phyloP scores from a whole-genome alignment of 2,113 vertebrate genomes.

The Embiotoca jacksoni region DNA sequence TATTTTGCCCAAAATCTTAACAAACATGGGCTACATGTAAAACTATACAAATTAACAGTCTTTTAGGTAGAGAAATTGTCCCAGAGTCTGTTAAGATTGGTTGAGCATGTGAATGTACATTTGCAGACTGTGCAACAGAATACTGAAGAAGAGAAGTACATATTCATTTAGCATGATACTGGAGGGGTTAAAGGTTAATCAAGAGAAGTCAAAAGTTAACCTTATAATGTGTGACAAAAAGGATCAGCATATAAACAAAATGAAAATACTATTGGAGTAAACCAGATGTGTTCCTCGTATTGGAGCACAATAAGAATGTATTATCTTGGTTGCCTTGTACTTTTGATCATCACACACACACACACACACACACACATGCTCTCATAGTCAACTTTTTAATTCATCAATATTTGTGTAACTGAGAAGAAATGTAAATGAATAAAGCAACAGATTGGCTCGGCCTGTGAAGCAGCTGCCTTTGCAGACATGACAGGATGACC shows the following conservation, averaged over 20 bases:
- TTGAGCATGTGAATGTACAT: no score
- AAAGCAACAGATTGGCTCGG: slow-evolving; percentile 16
- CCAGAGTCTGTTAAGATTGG: no score
- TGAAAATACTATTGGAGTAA: background rate
- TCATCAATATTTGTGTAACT: slow-evolving; percentile 19
- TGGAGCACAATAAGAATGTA: slow-evolving; percentile 2
- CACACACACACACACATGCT: no score
- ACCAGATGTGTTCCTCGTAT: background rate
- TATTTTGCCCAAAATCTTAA: no score
- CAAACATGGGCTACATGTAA: no score
- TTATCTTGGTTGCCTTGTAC: background rate
- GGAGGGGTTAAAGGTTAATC: background rate
- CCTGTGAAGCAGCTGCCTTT: slow-evolving; percentile 11
- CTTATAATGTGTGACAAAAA: background rate
- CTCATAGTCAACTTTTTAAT: background rate
- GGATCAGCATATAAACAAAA: background rate
- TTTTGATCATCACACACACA: slow-evolving; percentile 1
- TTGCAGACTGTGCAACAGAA: no score
- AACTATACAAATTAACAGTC: no score
- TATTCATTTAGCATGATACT: no score
- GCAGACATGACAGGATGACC: slow-evolving; percentile 33
- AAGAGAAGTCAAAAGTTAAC: background rate
- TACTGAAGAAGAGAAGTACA: no score
- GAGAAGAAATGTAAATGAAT: slow-evolving; percentile 17
- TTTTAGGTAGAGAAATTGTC: no score